Conservation (phyloP, 37 sponge, comb jelly and placozoan species). For the Beroe forskalii region DNA sequence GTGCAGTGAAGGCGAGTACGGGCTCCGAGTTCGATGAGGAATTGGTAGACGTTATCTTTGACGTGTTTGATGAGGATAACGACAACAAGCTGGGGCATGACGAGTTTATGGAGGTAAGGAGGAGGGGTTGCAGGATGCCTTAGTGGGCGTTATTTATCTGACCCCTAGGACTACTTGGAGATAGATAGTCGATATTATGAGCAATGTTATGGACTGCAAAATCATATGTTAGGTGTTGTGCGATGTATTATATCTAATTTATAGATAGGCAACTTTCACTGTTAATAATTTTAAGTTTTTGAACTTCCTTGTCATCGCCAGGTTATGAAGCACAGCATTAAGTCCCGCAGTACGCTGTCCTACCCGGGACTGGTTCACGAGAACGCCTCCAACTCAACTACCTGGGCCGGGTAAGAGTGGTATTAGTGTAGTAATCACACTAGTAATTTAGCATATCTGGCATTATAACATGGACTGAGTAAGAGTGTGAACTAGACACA, state of each 20-base stretch:
- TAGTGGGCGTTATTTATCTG: too few species aligned
- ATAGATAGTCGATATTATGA: too few species aligned
- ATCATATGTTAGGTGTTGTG: too few species aligned
- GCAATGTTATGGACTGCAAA: too few species aligned
- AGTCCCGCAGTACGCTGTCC: constrained; percentile 12
- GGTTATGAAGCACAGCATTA: constrained; percentile 59
- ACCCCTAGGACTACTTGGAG: too few species aligned
- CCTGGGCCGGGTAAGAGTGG: background rate
- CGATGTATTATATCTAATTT: too few species aligned
- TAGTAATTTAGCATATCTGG: background rate
- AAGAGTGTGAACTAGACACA: background rate
- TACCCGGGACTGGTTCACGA: background rate
- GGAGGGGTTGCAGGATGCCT: background rate
- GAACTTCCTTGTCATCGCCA: background rate
- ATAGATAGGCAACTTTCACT: too few species aligned
- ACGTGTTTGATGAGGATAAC: constrained; percentile 58
- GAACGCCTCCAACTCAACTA: background rate
- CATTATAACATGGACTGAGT: background rate
- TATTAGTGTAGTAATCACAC: background rate
- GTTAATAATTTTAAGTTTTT: too few species aligned
- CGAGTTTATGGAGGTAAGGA: constrained; percentile 24
- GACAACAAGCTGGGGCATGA: constrained; percentile 49
- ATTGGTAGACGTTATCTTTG: constrained; percentile 34
- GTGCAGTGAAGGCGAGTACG: constrained; percentile 41
- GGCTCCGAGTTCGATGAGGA: constrained; percentile 32